Base-by-base conservation (phyloP, 2,888 invertebrate species). In the Drosophila aldrichi region DNA sequence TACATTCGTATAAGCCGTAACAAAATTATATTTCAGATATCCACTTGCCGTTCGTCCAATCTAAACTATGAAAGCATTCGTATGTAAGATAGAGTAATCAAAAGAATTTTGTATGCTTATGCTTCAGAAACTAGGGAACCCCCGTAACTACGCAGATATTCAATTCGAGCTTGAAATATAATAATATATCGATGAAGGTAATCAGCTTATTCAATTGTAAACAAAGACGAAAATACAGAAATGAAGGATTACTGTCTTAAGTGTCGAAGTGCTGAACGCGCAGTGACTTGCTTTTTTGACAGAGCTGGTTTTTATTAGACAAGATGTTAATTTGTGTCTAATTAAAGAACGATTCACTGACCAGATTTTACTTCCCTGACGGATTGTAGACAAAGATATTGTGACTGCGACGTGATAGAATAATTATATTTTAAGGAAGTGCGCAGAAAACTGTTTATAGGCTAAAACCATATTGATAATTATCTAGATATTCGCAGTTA, bases 251-350 rank as follows among this genome's bases (percentile, higher is more conserved):
- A 64, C 62, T 43, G 52, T 75, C 64, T 78, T 54, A 76, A 81
- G 74, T 71, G 69, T 2, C 16, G 63, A 63, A 70, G 60, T 65
- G 58, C 41, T 61, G 56, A 73, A 58, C 43, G 36, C 46, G 60
- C 16, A 8, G 25, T 84, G 88, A 88, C 86, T 88, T 58, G 88
- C 68, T 57, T 46, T 20, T 74, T 72, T 76, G 32, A 20, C 38
- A 64, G 68, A 81, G 25, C 57, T 62, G 72, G 65, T 80, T 87
- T 79, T 87, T 76, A 75, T 77, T 70, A 57, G 66, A 69, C 70
- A 73, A 88, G 79, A 79, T 88, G 84, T 82, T 88, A 85, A 84
- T 77, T 79, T 82, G 74, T 61, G 49, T 77, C 68, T 85, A 88
- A 85, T 84, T 81, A 79, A 82, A 85, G 88, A 84, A 73, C 72